Conservation (phyloP, 2,113 vertebrate genomes). For the Polyodon spathula region DNA sequence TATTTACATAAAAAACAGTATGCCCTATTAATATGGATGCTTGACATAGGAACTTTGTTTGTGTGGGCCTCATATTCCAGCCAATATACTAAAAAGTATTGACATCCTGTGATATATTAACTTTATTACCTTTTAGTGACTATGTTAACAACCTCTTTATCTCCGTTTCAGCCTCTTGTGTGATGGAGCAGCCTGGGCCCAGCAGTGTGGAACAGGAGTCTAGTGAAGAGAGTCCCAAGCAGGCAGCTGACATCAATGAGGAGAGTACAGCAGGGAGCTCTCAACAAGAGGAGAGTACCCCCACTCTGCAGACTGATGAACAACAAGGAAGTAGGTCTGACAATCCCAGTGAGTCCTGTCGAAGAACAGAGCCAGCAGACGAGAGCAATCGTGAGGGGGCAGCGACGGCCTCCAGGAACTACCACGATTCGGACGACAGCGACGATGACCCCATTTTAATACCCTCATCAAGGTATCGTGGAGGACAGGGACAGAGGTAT, state of each 20-base stretch:
- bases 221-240: no score
- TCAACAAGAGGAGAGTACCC: slow-evolving; percentile 3
- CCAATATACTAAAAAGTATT: no score
- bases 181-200: background rate
- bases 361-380: slow-evolving; percentile 34
- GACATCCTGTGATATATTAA: no score
- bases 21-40: no score
- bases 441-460: slow-evolving; percentile 90
- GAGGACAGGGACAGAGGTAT: slow-evolving; percentile 83
- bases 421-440: slow-evolving; percentile 88
- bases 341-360: slow-evolving; percentile 33
- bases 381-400: slow-evolving; percentile 38
- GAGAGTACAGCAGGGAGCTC: slow-evolving; percentile 18
- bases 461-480: slow-evolving; percentile 75
- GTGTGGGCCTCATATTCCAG: no score
- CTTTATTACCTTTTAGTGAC: no score
- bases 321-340: slow-evolving; percentile 25
- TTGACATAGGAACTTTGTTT: no score
- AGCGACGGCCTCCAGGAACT: slow-evolving; percentile 38
- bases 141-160: no score
- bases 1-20: no score
- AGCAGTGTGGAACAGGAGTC: slow-evolving; percentile 33
- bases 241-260: slow-evolving; percentile 13
- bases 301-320: slow-evolving; percentile 19
- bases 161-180: no score